Base-by-base conservation (phyloP, 2,113 vertebrate species). In the Electrona antarctica region DNA sequence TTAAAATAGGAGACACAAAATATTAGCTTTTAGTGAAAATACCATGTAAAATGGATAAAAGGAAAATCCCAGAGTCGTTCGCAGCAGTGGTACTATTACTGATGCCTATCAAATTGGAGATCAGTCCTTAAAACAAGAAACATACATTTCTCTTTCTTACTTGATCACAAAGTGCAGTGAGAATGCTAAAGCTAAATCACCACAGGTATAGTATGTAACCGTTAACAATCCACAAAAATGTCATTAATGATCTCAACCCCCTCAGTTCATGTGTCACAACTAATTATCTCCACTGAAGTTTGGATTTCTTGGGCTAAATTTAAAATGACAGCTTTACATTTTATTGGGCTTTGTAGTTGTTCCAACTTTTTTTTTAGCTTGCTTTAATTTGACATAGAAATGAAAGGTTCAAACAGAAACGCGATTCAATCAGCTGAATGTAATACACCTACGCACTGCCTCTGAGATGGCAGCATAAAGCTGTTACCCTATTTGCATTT, bases 381-480 rank as follows among this genome's bases (percentile, higher is more conserved):
- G 47, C 65, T 71, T 41, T 84, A 82, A 82, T 82, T 68, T 76
- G 67, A 61, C 50, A 64, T 77, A 73, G 71, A 55, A 70, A 71
- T 64, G 57, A 70, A 21, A 45, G 33, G 15, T 72, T 63, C 49
- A 78, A 73, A 72, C 8, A 41, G 59, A 54, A 52, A 56, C 15
- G 50, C 70, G 67, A 81, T 72, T 60, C 70, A 79, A 68, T 70
- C 48, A 71, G 64, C 67, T 65, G 60, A 56, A 64, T 14, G 63
- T 21, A 56, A 66, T 56, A 61, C 48, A 54, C 9, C 74, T 58
- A 11, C 60, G 55, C 11, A 76, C 41, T 52, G 57, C 69, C 60
- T 84, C 61, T 55, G 70, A 80, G 56, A 74, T 46, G 60, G 58
- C 11, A 57, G 45, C 61, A 67, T 54, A 59, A 58, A 71, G 12